Conservation (phyloP, 2,797 vertebrate genomes). For the Pipistrellus pygmaeus region DNA sequence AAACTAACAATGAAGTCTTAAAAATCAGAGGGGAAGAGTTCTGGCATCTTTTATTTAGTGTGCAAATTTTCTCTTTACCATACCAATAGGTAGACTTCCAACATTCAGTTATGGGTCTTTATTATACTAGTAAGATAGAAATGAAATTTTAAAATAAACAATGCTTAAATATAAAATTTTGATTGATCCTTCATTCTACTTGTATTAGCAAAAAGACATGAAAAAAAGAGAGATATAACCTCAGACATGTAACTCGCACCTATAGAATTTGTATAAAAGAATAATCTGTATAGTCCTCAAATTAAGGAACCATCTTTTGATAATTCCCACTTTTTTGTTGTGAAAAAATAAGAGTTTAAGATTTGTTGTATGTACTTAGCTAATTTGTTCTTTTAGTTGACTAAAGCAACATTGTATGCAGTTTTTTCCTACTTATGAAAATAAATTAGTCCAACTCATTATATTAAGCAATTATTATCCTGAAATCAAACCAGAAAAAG, state of each 20-base stretch:
- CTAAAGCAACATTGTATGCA: neutral
- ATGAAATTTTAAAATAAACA: neutral
- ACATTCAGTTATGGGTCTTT: neutral
- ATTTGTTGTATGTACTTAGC: neutral
- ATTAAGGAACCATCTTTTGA: neutral
- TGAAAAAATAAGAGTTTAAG: neutral
- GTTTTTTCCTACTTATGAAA: neutral
- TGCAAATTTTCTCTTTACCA: neutral
- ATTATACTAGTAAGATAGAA: neutral
- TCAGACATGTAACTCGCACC: neutral
- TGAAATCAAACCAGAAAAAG: neutral
- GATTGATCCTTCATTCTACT: neutral
- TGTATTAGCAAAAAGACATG: neutral
- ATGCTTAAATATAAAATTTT: neutral
- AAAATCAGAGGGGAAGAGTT: neutral
- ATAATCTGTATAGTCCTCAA: neutral
- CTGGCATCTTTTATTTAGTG: neutral
- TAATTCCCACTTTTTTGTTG: neutral
- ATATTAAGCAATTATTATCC: neutral
- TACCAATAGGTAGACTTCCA: neutral
- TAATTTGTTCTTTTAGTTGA: neutral
- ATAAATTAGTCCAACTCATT: neutral
- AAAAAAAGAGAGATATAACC: neutral
- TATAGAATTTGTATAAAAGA: neutral
- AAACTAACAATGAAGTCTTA: neutral